A percentile compares a stretch with the other conserved stretches of the same genome.
Conservation (phyloP, 92 coral and sea anemone genomes). For the Phymanthus crucifer region DNA sequence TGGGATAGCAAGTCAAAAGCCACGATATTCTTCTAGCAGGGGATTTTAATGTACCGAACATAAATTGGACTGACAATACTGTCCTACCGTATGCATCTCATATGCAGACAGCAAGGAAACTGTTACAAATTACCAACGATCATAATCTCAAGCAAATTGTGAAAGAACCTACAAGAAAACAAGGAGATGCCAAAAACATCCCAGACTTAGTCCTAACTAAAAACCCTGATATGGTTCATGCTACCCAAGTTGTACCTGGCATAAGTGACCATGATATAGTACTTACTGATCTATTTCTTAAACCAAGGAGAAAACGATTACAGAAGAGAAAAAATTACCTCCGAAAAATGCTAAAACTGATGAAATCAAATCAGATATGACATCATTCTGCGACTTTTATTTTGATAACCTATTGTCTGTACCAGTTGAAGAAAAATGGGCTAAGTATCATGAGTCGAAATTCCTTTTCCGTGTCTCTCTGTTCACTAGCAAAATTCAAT, state of each 20-base stretch:
- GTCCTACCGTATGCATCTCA: slow-evolving; percentile 26
- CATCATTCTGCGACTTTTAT: neutral
- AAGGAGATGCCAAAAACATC: slow-evolving; percentile 18
- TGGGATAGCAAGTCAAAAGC: neutral
- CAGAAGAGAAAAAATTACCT: slow-evolving; percentile 19
- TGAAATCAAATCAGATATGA: neutral
- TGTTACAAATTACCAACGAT: slow-evolving; percentile 22
- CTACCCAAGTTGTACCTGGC: slow-evolving; percentile 36
- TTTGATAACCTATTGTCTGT: slow-evolving; percentile 6
- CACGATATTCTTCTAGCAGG: slow-evolving; percentile 9
- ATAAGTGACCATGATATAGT: slow-evolving; percentile 44
- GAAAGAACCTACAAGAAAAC: slow-evolving; percentile 33
- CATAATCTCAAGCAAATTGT: slow-evolving; percentile 41
- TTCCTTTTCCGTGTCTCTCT: neutral
- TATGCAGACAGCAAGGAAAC: slow-evolving; percentile 13
- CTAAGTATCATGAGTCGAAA: neutral
- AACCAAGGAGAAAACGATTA: slow-evolving; percentile 19
- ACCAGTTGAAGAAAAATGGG: neutral
- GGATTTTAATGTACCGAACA: slow-evolving; percentile 27
- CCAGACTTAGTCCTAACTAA: slow-evolving; percentile 32
- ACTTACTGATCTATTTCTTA: slow-evolving; percentile 19
- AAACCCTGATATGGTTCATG: slow-evolving; percentile 23
- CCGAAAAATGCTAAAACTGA: neutral
- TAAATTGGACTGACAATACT: slow-evolving; percentile 32
- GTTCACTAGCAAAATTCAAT: neutral